Conservation (phyloP, 2,113 vertebrate species). For the Chelonoidis abingdonii region DNA sequence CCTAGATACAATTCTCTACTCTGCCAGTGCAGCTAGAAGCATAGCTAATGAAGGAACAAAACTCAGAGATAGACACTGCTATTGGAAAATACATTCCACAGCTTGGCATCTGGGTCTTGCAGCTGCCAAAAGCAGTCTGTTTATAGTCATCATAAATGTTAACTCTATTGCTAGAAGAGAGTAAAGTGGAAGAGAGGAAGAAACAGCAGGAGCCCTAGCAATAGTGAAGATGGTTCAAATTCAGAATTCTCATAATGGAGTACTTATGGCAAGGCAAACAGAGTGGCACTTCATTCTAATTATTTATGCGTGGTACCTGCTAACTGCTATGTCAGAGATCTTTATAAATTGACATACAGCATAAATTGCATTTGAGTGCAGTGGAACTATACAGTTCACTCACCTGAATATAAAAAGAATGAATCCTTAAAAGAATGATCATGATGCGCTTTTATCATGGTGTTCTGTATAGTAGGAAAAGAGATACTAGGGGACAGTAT, state of each 20-base stretch:
- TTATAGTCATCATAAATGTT: constrained; percentile 48
- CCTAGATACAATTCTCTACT: neutral
- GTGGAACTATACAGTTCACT: neutral
- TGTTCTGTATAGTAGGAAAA: neutral
- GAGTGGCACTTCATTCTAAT: neutral
- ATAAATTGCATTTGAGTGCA: neutral
- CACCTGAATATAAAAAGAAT: neutral
- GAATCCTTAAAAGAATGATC: neutral
- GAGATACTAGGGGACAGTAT: neutral
- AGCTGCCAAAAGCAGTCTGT: constrained; percentile 11
- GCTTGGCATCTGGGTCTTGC: neutral
- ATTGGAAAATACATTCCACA: constrained; percentile 17
- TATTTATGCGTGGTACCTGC: neutral
- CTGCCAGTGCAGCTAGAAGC: neutral
- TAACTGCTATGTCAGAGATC: neutral
- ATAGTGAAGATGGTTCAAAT: neutral
- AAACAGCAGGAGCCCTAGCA: neutral
- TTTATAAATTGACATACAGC: neutral
- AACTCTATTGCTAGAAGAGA: neutral
- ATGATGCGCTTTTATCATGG: neutral
- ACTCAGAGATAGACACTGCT: neutral
- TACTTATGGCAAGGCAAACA: neutral
- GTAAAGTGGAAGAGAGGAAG: neutral
- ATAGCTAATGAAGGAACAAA: constrained; percentile 27
- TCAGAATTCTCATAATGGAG: constrained; percentile 11